These are phyloP conservation scores for Nemotelus nigrinus DNA, from an alignment of 2,888 invertebrate genomes.

Conservation along the genomic window DNA sequence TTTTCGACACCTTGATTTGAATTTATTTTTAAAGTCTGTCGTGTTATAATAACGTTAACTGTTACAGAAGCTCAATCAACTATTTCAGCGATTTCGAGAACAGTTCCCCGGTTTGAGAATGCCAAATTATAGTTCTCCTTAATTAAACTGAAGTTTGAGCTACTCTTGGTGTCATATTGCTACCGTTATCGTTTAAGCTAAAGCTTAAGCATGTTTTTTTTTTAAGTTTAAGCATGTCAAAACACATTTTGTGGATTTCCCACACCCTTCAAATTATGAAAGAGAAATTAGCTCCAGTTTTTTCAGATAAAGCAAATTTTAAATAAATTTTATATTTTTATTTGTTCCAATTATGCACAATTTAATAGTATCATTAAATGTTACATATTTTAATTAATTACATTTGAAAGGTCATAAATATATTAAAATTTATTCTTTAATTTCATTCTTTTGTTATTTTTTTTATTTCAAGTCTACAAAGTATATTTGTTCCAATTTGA, in stretches of 20 bases:
- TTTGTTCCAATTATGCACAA: not conserved
- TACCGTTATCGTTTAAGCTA: not conserved
- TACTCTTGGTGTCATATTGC: slow-evolving; percentile 3
- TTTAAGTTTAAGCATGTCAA: not conserved
- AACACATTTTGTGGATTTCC: not conserved
- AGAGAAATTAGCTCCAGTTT: not conserved
- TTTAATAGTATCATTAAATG: not conserved
- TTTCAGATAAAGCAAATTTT: not conserved
- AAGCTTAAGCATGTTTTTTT: not conserved
- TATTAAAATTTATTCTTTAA: not conserved
- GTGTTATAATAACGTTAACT: not conserved
- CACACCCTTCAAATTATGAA: not conserved
- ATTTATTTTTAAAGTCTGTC: not conserved
- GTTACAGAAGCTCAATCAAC: not conserved
- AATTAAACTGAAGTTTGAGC: not conserved
- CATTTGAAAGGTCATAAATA: not conserved
- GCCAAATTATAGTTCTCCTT: not conserved
- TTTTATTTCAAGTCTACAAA: not conserved
- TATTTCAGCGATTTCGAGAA: not conserved
- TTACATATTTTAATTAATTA: not conserved
- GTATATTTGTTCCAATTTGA: slow-evolving; percentile 1
- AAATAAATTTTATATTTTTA: slow-evolving; percentile 1
- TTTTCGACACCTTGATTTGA: not conserved
- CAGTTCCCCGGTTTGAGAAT: not conserved
- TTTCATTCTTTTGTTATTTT: not conserved